These are phyloP conservation scores for Muscicapa comitata DNA, from an alignment of 2,797 vertebrate species.

Conservation along the genomic window DNA sequence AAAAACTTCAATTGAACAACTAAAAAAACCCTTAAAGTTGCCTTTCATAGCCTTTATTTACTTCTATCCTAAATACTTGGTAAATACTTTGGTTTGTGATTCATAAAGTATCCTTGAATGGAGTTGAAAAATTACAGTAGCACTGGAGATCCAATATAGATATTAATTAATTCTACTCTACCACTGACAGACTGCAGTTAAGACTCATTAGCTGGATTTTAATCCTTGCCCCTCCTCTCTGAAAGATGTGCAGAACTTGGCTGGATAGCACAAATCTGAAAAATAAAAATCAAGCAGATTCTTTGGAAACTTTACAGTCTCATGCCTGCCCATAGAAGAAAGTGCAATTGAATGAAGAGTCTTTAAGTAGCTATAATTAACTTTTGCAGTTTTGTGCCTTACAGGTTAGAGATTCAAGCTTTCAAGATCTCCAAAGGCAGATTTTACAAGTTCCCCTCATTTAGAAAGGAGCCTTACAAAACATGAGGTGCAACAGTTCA, in stretches of 20 bases:
- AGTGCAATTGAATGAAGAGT: neutral
- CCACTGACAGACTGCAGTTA: neutral
- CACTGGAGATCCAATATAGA: neutral
- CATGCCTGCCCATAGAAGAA: neutral
- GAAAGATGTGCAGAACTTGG: constrained; percentile 35
- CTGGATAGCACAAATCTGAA: neutral
- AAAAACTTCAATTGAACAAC: neutral
- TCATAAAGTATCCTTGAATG: neutral
- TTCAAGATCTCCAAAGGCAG: neutral
- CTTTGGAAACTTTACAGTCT: neutral
- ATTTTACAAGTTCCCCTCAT: neutral
- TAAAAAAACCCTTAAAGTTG: accelerated
- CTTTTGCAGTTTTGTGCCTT: neutral
- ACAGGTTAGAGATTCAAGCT: neutral
- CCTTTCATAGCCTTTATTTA: neutral
- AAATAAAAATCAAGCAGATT: neutral
- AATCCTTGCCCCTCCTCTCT: neutral
- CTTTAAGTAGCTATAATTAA: neutral
- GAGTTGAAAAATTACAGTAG: neutral
- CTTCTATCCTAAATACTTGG: neutral
- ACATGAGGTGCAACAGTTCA: neutral
- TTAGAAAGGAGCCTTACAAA: neutral
- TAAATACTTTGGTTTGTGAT: neutral
- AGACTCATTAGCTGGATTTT: neutral
- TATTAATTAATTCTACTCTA: neutral